phyloP scores from a whole-genome alignment of 2,888 invertebrate genomes.

The Amphimallon solstitiale region DNA sequence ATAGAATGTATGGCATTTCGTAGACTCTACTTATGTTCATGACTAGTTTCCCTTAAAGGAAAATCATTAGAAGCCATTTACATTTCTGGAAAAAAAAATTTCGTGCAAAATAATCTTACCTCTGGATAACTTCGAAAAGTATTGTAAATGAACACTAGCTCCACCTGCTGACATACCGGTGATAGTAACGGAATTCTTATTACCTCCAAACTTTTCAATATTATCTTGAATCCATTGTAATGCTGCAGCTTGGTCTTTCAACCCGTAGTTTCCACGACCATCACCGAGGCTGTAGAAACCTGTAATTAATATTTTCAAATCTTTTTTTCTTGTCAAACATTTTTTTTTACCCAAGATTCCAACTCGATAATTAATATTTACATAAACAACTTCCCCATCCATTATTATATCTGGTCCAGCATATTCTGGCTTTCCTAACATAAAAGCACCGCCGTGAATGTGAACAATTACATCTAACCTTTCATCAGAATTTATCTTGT shows the following conservation, averaged over 20 bases:
- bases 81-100: too few species aligned
- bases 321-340: too few species aligned
- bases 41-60: too few species aligned
- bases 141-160: slow-evolving; percentile 59
- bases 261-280: slow-evolving; percentile 56
- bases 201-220: slow-evolving; percentile 59
- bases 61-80: too few species aligned
- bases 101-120: too few species aligned
- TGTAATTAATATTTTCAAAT: neutral
- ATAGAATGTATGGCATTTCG: too few species aligned
- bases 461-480: slow-evolving; percentile 62
- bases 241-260: slow-evolving; percentile 59
- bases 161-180: slow-evolving; percentile 60
- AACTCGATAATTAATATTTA: slow-evolving; percentile 56
- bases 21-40: too few species aligned
- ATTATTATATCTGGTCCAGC: slow-evolving; percentile 63
- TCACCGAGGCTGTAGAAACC: slow-evolving; percentile 7
- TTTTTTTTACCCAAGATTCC: slow-evolving; percentile 52
- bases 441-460: slow-evolving; percentile 65
- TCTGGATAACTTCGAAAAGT: slow-evolving; percentile 51
- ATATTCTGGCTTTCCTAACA: slow-evolving; percentile 59
- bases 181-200: slow-evolving; percentile 58
- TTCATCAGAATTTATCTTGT: slow-evolving; percentile 59
- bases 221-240: slow-evolving; percentile 58
- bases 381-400: slow-evolving; percentile 58